Base-by-base conservation (phyloP, 1,140 invertebrate genomes). In the Lucilia cuprina region DNA sequence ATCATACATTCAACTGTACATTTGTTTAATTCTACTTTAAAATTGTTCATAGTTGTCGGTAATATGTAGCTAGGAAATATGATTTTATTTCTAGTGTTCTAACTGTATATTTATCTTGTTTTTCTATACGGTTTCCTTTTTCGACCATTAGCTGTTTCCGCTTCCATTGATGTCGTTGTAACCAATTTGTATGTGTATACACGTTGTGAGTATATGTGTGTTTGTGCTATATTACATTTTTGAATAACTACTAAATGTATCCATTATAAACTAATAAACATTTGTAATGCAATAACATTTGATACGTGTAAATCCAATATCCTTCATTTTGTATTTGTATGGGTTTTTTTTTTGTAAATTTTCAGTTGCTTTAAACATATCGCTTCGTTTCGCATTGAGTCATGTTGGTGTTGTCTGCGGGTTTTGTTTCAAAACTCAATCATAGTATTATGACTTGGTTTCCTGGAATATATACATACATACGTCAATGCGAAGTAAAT, bases 191-290 rank as follows among this genome's bases (percentile, higher is more conserved):
- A 5, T 41, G 41, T 41, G 41, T 41, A 3, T 7, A 41, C 10
- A 41, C 10, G 41, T 41, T 41, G 41, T 41, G 41, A 10, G 41
- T 41, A 5, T 41, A 41, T 41, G 7, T 41, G 41, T 41, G 7
- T 41, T 10, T 41, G 41, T 41, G 41, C 41, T 8, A 41, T 41
- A 41, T 41, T 41, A 60, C 55, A 60, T 60, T 60, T 60, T 17
- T 17, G 14, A n/a, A n/a, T 60, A 17, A n/a, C 55, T n/a, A 60
- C 14, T 25, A 70, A 70, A 70, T 21, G 9, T 21, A 70, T 21
- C 19, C 65, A 21, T 70, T 70, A 21, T 70, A 70, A 70, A 70
- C 65, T 70, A 70, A 70, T 70, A 70, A 70, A 70, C 65, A 70
- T 70, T 70, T 70, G 19, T 70, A 21, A 21, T 70, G 55, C 55